These are phyloP conservation scores for Amblyopsis rosae DNA, from an alignment of 2,113 vertebrate genomes.

Conservation along the genomic window DNA sequence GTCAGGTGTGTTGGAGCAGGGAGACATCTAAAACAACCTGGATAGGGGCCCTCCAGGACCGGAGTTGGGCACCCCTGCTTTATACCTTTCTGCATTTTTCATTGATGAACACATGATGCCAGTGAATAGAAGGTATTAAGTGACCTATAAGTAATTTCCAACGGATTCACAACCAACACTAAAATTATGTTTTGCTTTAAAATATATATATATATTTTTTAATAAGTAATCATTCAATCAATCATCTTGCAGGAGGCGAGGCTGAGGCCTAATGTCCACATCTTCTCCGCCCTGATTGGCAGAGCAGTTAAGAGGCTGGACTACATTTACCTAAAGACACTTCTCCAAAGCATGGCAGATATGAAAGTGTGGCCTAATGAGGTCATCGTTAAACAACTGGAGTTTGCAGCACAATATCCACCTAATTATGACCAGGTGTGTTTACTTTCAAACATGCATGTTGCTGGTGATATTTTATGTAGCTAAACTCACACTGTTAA, in stretches of 20 bases:
- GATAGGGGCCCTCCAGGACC: too few relatives aligned
- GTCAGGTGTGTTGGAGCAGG: too few relatives aligned
- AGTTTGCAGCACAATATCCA: slow-evolving; percentile 90
- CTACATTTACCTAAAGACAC: slow-evolving; percentile 84
- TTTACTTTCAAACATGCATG: background rate
- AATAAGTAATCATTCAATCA: slow-evolving; percentile 11
- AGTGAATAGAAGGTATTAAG: too few relatives aligned
- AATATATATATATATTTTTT: too few relatives aligned
- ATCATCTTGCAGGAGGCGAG: slow-evolving; percentile 76
- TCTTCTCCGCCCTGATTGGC: slow-evolving; percentile 91
- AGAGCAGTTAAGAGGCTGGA: slow-evolving; percentile 80
- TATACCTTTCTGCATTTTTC: too few relatives aligned
- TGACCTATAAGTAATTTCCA: too few relatives aligned
- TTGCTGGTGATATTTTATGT: background rate
- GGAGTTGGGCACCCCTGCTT: too few relatives aligned
- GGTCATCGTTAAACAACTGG: slow-evolving; percentile 89
- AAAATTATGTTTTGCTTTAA: too few relatives aligned
- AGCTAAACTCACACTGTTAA: too few relatives aligned
- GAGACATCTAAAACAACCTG: too few relatives aligned
- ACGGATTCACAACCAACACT: too few relatives aligned
- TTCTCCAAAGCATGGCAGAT: slow-evolving; percentile 84
- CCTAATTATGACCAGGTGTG: slow-evolving; percentile 86
- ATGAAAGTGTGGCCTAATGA: slow-evolving; percentile 84
- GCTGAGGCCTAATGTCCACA: slow-evolving; percentile 81
- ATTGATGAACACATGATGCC: too few relatives aligned